These are phyloP conservation scores for Eurystomus gularis DNA, from an alignment of 2,113 vertebrate species.

Conservation along the genomic window DNA sequence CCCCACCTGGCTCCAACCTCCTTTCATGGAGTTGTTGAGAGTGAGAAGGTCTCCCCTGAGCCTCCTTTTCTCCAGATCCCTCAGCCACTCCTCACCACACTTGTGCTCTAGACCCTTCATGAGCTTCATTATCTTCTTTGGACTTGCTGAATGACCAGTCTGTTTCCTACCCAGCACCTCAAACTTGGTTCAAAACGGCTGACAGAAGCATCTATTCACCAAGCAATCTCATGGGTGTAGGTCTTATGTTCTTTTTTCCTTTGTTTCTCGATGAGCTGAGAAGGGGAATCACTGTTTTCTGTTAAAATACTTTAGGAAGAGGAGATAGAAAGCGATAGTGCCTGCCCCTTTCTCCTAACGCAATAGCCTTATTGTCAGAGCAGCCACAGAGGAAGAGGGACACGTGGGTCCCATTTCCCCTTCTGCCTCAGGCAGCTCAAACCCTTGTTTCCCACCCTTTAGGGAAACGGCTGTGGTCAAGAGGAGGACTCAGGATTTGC, in stretches of 20 bases:
- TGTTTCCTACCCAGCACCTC: neutral
- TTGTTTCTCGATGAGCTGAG: neutral
- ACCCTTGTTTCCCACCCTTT: neutral
- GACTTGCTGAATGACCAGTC: neutral
- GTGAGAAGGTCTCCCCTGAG: neutral
- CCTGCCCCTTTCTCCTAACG: neutral
- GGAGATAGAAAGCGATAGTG: neutral
- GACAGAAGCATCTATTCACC: neutral
- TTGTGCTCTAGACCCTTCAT: neutral
- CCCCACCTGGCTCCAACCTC: too few species aligned
- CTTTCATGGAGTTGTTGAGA: neutral
- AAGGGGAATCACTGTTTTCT: neutral
- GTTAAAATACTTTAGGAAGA: neutral
- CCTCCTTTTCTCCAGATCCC: neutral
- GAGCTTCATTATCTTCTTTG: neutral
- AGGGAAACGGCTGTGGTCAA: neutral
- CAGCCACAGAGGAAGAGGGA: neutral
- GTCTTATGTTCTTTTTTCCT: neutral
- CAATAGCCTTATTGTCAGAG: neutral
- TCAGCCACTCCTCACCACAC: neutral
- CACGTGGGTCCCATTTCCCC: slow-evolving; percentile 3
- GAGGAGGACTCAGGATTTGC: neutral
- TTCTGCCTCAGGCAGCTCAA: neutral
- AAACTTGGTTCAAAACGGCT: neutral
- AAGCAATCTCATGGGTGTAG: neutral